Conservation (phyloP, 2,113 vertebrate species). For the Xiphorhynchus elegans region DNA sequence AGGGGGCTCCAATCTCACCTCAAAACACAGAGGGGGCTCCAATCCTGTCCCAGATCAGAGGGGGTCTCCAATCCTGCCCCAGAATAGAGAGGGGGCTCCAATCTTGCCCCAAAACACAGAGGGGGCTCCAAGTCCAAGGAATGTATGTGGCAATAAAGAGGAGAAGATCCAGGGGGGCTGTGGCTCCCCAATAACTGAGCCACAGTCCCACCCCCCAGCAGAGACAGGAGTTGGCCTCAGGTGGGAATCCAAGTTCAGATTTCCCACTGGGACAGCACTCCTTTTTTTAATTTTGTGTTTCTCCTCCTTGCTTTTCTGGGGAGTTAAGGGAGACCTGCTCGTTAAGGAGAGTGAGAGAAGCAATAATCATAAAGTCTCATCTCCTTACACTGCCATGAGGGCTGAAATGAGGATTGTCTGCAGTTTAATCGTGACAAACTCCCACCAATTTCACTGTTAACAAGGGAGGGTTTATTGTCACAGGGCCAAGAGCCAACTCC, state of each 20-base stretch:
- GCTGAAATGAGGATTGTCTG: neutral
- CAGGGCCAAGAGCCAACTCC: neutral
- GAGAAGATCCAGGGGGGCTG: neutral
- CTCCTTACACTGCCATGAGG: neutral
- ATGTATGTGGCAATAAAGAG: rapidly evolving
- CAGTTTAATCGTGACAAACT: neutral
- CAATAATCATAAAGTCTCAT: neutral
- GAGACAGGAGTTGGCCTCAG: neutral
- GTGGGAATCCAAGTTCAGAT: neutral
- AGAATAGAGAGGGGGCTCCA: rapidly evolving
- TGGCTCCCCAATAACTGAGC: neutral
- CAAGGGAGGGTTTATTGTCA: neutral
- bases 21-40: neutral
- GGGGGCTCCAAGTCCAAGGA: rapidly evolving
- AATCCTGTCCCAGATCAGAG: neutral
- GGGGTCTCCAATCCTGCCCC: neutral
- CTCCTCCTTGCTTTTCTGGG: neutral
- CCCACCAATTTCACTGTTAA: neutral
- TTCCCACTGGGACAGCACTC: neutral
- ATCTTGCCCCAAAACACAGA: neutral
- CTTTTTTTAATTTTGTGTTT: neutral
- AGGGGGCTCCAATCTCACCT: neutral
- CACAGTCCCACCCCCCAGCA: rapidly evolving
- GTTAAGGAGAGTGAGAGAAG: neutral
- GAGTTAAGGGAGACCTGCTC: neutral